phyloP scores from a whole-genome alignment of 2,888 invertebrate species.

The Chelonus formosanus region DNA sequence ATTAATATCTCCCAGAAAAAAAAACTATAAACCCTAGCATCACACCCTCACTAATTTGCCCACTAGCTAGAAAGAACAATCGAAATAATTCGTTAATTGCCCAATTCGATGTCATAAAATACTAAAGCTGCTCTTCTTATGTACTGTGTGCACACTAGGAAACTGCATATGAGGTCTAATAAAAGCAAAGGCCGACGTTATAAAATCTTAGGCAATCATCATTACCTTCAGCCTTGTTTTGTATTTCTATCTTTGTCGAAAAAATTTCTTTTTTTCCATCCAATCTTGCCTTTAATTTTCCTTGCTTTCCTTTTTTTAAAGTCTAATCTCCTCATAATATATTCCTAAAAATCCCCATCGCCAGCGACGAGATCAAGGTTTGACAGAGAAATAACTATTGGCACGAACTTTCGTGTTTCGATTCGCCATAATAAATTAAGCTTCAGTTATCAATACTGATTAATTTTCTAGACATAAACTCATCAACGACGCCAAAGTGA shows the following conservation, averaged over 20 bases:
- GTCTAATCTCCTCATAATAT: neutral
- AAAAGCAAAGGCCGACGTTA: constrained; percentile 46
- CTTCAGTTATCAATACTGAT: no score
- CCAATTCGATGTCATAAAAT: constrained; percentile 59
- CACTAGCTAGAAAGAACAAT: constrained; percentile 21
- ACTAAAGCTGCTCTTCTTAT: constrained; percentile 20
- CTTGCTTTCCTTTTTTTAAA: neutral
- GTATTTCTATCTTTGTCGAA: neutral
- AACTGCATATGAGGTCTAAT: constrained; percentile 39
- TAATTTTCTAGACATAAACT: no score
- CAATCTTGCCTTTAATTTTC: neutral
- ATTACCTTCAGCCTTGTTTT: neutral
- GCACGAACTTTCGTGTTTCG: constrained; percentile 21
- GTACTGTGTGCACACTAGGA: neutral
- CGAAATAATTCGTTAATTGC: constrained; percentile 55
- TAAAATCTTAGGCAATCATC: constrained; percentile 2
- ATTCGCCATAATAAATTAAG: no score
- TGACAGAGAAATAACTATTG: constrained; percentile 49
- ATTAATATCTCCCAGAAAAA: no score
- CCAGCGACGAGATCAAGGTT: constrained; percentile 41
- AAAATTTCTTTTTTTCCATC: neutral
- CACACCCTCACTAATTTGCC: neutral
- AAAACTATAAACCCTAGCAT: no score
- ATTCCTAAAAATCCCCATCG: constrained; percentile 8
- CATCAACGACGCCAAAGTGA: neutral